Conservation (phyloP, 2,888 invertebrate species). For the Stegophylla sp. region DNA sequence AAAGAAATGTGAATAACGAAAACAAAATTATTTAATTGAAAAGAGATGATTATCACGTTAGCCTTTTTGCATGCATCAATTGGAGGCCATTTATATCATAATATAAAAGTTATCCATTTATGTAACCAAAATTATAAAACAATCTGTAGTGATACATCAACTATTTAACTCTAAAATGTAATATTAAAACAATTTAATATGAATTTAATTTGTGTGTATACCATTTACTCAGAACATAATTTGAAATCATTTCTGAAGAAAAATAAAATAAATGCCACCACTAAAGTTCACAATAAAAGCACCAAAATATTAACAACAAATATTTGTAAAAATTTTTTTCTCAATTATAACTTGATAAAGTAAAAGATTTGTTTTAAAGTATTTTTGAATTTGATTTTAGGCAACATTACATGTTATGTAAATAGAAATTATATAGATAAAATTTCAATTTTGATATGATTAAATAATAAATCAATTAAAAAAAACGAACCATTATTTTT, state of each 20-base stretch:
- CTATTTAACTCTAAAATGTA: background rate
- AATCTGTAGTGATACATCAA: background rate
- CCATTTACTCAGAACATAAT: background rate
- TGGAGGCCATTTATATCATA: constrained; percentile 34
- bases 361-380: background rate
- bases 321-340: background rate
- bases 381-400: background rate
- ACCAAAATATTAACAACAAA: background rate
- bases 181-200: no score
- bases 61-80: background rate
- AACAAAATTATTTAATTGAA: background rate
- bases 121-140: background rate
- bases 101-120: background rate
- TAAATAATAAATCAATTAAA: background rate
- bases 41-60: background rate
- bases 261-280: background rate
- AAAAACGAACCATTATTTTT: background rate
- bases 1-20: background rate
- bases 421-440: background rate
- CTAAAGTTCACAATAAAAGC: background rate
- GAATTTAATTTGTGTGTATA: background rate
- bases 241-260: background rate
- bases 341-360: background rate
- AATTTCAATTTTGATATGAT: background rate
- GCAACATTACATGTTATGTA: background rate